Base-by-base conservation (phyloP, 53 echinoderm and acorn worm species). In the Echinarachnius parma region DNA sequence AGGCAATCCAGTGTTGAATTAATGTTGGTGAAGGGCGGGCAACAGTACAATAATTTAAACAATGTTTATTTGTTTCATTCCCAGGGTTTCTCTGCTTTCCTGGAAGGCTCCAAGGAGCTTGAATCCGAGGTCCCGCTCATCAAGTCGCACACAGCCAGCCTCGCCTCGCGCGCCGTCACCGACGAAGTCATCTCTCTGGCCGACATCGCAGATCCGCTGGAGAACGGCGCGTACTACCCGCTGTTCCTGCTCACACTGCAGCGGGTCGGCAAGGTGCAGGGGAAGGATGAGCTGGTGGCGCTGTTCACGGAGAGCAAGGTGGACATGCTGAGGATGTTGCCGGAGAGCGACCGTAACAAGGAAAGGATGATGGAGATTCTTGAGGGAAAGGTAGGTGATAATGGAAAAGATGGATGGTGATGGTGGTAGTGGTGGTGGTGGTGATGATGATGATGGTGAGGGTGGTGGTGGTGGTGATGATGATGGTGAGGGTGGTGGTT, bases 281-380 rank as follows among this genome's bases (percentile, higher is more conserved):
- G 84, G 60, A 87, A 91, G 50, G 90, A 94, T 28, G 78, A 75
- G 79, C 42, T 94, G 59, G 81, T 81, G 52, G 62, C 65, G 35
- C 71, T 81, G 18, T 91, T 87, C 48, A 75, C 77, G 34, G 77
- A 84, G 72, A 91, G 91, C 50, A 91, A 94, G 68, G 84, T 94
- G 20, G 87, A 79, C 66, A 91, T 94, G 95, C 84, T 86, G 87
- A 58, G 55, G 68, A 91, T 91, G 91, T 62, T 91, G 34, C 95
- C 95, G 2, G 94, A 93, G 84, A 90, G 91, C 33, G 95, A 94
- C 67, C 87, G 92, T 64, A 86, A 74, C 46, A 94, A 94, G 74
- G 95, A 94, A 52, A 84, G 87, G 56, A 94, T 94, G 95, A 94
- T 94, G 87, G 95, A 94, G 26, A 94, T 94, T n/a, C 69, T 94